These are phyloP conservation scores for Haemorhous mexicanus DNA, from an alignment of 2,113 vertebrate species.

Conservation along the genomic window DNA sequence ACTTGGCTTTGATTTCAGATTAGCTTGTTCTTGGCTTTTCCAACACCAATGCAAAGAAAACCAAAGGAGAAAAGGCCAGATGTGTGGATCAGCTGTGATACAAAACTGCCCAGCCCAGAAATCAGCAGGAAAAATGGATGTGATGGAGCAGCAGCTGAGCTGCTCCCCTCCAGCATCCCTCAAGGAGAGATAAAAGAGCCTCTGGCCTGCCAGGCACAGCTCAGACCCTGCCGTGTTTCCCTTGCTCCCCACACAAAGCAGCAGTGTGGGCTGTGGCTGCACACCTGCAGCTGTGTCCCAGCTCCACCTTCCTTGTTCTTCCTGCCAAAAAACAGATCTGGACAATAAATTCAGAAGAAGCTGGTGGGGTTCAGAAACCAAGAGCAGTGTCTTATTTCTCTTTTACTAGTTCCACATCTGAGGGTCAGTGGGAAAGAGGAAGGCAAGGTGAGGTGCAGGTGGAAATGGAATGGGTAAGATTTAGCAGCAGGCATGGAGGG, in stretches of 20 bases:
- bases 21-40: conserved; percentile 16
- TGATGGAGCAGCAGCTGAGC: not conserved
- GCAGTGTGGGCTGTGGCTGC: not conserved
- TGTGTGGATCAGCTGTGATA: conserved; percentile 1
- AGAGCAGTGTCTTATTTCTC: conserved; percentile 8
- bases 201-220: not conserved
- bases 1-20: not conserved
- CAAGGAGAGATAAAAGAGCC: conserved; percentile 31
- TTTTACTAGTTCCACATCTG: conserved; percentile 19
- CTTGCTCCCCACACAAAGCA: conserved; percentile 29
- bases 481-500: not conserved
- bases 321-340: conserved; percentile 46
- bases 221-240: not conserved
- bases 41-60: conserved; percentile 10
- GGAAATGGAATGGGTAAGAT: not conserved
- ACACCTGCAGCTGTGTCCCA: conserved; percentile 51
- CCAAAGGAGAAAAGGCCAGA: not conserved
- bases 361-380: conserved; percentile 16
- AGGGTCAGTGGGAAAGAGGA: not conserved
- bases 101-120: not conserved
- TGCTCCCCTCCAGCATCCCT: not conserved
- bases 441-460: not conserved
- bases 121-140: not conserved
- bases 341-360: conserved; percentile 25
- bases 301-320: conserved; percentile 19